Conservation (phyloP, 2,113 vertebrate species). For the Pitta sordida region DNA sequence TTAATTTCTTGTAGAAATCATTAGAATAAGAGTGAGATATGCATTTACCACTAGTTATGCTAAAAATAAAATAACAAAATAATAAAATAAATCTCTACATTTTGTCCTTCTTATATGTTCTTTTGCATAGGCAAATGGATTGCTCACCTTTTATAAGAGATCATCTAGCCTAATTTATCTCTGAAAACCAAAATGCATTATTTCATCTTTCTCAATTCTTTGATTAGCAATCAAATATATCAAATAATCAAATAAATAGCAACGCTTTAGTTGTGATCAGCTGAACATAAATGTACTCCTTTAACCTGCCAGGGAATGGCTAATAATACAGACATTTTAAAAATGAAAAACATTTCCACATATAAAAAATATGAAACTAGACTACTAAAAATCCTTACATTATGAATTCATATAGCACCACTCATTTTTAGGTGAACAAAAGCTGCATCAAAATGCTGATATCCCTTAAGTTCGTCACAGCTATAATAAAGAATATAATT, state of each 20-base stretch:
- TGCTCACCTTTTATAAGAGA: not conserved
- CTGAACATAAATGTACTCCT: not conserved
- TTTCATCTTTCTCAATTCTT: not conserved
- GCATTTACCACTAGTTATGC: not conserved
- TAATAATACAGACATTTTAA: not conserved
- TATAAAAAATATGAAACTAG: not conserved
- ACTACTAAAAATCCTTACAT: not conserved
- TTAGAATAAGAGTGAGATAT: not conserved
- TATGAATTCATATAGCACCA: not conserved
- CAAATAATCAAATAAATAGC: not conserved
- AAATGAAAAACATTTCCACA: not conserved
- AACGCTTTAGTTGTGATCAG: not conserved
- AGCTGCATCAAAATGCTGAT: not conserved
- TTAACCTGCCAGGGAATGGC: not conserved
- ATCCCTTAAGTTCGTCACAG: not conserved
- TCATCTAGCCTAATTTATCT: not conserved
- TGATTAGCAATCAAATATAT: too few species aligned
- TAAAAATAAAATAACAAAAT: not conserved
- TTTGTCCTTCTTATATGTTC: not conserved
- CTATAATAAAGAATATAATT: not conserved
- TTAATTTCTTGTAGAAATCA: not conserved
- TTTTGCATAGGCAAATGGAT: not conserved
- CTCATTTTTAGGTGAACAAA: not conserved
- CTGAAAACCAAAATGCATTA: not conserved
- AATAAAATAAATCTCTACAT: not conserved